These are phyloP conservation scores for Felis chaus DNA, from an alignment of 2,113 vertebrate species.

Conservation along the genomic window DNA sequence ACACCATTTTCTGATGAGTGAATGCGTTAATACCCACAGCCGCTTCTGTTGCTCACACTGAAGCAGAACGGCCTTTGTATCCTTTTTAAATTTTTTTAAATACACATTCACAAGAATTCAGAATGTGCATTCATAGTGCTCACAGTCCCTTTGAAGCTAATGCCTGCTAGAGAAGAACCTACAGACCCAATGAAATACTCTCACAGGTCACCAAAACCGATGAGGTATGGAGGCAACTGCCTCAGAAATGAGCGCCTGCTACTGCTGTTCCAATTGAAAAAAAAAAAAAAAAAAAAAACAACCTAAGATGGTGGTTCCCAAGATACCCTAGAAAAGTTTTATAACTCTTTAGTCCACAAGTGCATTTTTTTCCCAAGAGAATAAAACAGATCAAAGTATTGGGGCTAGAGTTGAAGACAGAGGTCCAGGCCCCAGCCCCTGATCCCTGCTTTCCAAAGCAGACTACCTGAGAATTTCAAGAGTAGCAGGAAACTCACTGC, in stretches of 20 bases:
- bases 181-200: not conserved
- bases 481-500: not conserved
- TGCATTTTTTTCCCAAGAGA: not conserved
- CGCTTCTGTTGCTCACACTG: not conserved
- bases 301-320: not conserved
- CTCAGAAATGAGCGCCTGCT: not conserved
- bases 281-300: not conserved
- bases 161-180: not conserved
- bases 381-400: not conserved
- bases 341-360: not conserved
- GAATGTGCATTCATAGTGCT: not conserved
- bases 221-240: not conserved
- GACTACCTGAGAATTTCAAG: conserved; percentile 22
- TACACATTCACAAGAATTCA: conserved; percentile 20
- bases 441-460: not conserved
- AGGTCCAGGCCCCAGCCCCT: not conserved
- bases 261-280: not conserved
- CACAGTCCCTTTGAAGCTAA: not conserved
- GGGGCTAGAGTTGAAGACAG: not conserved
- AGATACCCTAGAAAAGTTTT: conserved; percentile 1
- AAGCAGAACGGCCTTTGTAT: not conserved
- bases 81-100: not conserved
- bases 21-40: not conserved
- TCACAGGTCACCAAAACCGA: not conserved
- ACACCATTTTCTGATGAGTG: not conserved